Conservation (phyloP, 2,888 invertebrate genomes). For the Polylopha cassiicola region DNA sequence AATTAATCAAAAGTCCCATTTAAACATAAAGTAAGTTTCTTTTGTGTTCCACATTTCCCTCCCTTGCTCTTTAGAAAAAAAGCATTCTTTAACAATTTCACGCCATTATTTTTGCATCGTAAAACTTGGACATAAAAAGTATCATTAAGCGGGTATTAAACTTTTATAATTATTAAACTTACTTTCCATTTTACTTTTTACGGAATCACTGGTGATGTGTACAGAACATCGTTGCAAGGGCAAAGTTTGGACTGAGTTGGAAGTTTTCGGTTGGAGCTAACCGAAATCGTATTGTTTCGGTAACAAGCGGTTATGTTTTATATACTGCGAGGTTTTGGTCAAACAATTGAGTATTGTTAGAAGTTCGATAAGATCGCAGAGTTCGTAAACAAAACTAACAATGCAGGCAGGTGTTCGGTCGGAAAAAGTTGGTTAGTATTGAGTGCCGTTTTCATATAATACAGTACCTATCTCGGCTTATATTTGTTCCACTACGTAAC, state of each 20-base stretch:
- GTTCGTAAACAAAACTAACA: too few species aligned
- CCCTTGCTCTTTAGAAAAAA: slow-evolving; percentile 11
- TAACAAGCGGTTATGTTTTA: slow-evolving; percentile 47
- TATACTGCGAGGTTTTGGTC: slow-evolving; percentile 43
- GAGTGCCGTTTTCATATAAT: too few species aligned
- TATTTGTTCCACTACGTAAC: too few species aligned
- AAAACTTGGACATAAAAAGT: slow-evolving; percentile 7
- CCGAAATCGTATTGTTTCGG: slow-evolving; percentile 28
- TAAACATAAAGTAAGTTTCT: slow-evolving; percentile 18
- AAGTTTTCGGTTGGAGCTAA: slow-evolving; percentile 1
- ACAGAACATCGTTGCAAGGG: slow-evolving; percentile 9
- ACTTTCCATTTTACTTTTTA: slow-evolving; percentile 16
- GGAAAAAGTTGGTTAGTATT: too few species aligned
- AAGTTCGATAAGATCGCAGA: slow-evolving; percentile 44
- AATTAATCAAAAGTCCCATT: slow-evolving; percentile 24
- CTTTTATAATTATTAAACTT: slow-evolving; percentile 15
- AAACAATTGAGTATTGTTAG: slow-evolving; percentile 66
- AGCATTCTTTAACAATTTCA: slow-evolving; percentile 12
- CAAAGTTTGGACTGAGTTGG: slow-evolving; percentile 1
- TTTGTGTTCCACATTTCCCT: slow-evolving; percentile 16
- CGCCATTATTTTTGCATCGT: slow-evolving; percentile 1
- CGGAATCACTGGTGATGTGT: neutral
- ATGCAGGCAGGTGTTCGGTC: too few species aligned
- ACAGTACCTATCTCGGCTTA: too few species aligned
- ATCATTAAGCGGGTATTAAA: slow-evolving; percentile 8